phyloP scores from a whole-genome alignment of 2,113 vertebrate genomes.

The Centropus unirufus region DNA sequence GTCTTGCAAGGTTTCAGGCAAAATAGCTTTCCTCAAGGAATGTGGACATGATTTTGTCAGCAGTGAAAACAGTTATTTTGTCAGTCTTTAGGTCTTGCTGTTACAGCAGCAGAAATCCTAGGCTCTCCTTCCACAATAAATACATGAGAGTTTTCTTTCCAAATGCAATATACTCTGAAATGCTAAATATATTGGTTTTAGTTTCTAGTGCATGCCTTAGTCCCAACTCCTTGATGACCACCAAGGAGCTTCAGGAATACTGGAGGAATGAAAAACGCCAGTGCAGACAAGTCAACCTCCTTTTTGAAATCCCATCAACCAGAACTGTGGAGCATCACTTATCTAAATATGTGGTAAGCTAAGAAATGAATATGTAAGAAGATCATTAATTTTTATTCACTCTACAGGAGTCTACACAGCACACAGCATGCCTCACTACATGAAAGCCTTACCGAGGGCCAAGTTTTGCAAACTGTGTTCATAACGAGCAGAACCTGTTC shows the following conservation, averaged over 20 bases:
- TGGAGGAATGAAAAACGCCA: slow-evolving; percentile 80
- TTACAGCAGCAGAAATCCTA: neutral
- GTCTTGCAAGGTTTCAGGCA: neutral
- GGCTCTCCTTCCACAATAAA: neutral
- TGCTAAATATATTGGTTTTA: slow-evolving; percentile 5
- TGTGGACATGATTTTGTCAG: neutral
- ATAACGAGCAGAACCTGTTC: neutral
- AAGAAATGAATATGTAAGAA: slow-evolving; percentile 20
- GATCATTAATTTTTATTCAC: slow-evolving; percentile 33
- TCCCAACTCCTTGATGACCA: slow-evolving; percentile 84
- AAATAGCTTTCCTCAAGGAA: neutral
- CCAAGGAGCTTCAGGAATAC: slow-evolving; percentile 90
- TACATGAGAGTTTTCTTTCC: neutral
- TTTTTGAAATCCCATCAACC: slow-evolving; percentile 88
- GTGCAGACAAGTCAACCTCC: slow-evolving; percentile 78
- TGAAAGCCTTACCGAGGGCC: neutral
- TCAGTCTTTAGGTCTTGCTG: neutral
- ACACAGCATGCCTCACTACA: slow-evolving; percentile 1
- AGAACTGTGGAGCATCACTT: slow-evolving; percentile 77
- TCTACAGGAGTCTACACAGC: neutral
- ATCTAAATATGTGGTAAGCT: slow-evolving; percentile 89
- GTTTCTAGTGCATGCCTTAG: neutral
- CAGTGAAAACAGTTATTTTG: neutral
- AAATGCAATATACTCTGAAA: neutral
- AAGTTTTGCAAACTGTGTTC: neutral